Conservation (phyloP, 2,113 vertebrate species). For the Indri indri region DNA sequence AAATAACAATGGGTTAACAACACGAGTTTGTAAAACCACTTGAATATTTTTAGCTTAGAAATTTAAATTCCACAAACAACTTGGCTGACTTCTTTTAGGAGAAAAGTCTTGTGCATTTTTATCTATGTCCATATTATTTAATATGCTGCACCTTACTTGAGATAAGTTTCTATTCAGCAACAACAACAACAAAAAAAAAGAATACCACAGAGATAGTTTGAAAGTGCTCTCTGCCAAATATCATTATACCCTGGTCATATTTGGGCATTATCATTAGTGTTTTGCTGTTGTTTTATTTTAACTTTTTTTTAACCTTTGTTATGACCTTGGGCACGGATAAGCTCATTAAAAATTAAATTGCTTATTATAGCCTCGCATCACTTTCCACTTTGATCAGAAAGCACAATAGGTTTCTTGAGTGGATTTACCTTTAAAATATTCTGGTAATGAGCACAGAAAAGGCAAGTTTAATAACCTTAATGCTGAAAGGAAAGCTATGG, state of each 20-base stretch:
- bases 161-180: conserved; percentile 69
- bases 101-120: conserved; percentile 78
- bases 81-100: conserved; percentile 64
- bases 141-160: conserved; percentile 74
- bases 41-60: conserved; percentile 61
- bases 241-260: conserved; percentile 72
- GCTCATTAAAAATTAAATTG: conserved; percentile 90
- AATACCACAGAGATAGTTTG: conserved; percentile 51
- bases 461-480: conserved; percentile 78
- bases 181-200: conserved; percentile 77
- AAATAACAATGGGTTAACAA: conserved; percentile 65
- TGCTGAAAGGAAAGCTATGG: conserved; percentile 75
- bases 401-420: conserved; percentile 81
- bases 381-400: conserved; percentile 86
- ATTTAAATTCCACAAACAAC: conserved; percentile 75
- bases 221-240: conserved; percentile 75
- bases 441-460: conserved; percentile 80
- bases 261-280: conserved; percentile 75
- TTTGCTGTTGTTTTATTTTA: conserved; percentile 79
- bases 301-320: conserved; percentile 77
- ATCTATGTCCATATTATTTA: conserved; percentile 77
- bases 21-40: conserved; percentile 42
- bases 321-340: conserved; percentile 83
- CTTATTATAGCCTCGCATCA: conserved; percentile 84
- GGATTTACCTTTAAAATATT: conserved; percentile 82